Conservation (phyloP, 2,888 invertebrate species). For the Catocala nupta region DNA sequence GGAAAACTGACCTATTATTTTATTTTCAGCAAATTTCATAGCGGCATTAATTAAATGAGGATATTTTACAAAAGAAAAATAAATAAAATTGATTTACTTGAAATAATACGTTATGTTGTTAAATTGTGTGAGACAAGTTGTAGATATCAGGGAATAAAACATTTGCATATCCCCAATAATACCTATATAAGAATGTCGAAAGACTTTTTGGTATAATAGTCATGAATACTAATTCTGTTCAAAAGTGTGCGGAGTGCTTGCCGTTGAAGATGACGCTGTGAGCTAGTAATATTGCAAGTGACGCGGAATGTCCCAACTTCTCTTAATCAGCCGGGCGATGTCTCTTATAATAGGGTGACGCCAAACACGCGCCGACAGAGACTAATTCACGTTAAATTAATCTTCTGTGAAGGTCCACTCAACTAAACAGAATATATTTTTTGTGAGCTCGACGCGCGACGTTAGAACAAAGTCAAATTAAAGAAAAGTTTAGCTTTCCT, state of each 20-base stretch:
- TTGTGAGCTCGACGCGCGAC: conserved; percentile 15
- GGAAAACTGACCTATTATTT: no score
- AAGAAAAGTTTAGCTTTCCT: neutral
- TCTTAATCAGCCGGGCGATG: conserved; percentile 57
- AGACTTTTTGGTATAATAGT: no score
- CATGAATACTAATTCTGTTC: neutral
- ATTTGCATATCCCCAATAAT: no score
- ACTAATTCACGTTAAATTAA: conserved; percentile 47
- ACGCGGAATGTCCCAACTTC: conserved; percentile 56
- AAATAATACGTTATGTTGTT: no score
- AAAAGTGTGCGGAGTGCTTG: conserved; percentile 25
- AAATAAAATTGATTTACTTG: no score
- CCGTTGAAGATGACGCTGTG: conserved; percentile 37
- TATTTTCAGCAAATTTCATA: no score
- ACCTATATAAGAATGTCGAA: no score
- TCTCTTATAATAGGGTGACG: conserved; percentile 48
- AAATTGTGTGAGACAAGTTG: no score
- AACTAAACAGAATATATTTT: conserved; percentile 37
- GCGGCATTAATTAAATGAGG: no score
- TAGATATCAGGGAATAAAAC: no score
- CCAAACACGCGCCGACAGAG: conserved; percentile 35
- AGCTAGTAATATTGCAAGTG: conserved; percentile 54
- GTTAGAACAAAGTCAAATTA: conserved; percentile 8
- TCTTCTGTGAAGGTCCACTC: conserved; percentile 39
- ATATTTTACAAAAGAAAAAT: no score